Conservation (phyloP, 1,140 invertebrate genomes). For the Ditylenchus dipsaci region DNA sequence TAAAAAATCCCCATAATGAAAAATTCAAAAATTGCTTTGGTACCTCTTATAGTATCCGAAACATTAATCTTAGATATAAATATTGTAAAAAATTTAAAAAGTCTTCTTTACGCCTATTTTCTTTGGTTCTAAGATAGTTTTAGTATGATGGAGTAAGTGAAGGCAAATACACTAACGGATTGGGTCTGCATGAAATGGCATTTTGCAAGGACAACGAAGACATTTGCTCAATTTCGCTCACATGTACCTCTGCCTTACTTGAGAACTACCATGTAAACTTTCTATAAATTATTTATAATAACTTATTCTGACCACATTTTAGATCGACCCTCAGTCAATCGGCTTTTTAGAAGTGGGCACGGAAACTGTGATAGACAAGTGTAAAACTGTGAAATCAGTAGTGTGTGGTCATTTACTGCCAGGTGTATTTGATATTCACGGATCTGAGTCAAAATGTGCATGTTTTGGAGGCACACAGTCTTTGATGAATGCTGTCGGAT, state of each 20-base stretch:
- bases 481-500: slow-evolving; percentile 87
- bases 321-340: slow-evolving; percentile 67
- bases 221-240: slow-evolving; percentile 90
- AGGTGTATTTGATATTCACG: slow-evolving; percentile 78
- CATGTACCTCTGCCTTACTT: slow-evolving; percentile 70
- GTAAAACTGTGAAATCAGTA: slow-evolving; percentile 91
- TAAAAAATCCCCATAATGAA: too few relatives aligned
- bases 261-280: slow-evolving; percentile 62
- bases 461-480: slow-evolving; percentile 97
- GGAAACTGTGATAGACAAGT: slow-evolving; percentile 96
- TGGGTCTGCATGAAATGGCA: slow-evolving; percentile 90
- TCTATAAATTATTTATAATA: not conserved
- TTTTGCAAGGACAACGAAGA: slow-evolving; percentile 95
- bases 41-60: too few relatives aligned
- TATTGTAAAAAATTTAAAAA: not conserved
- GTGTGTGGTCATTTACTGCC: slow-evolving; percentile 82
- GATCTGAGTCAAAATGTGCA: slow-evolving; percentile 94
- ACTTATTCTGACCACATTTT: slow-evolving; percentile 5
- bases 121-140: too few relatives aligned
- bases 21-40: too few relatives aligned
- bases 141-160: slow-evolving; percentile 60
- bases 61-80: too few relatives aligned
- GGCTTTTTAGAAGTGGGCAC: slow-evolving; percentile 93
- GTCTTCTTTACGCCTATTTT: slow-evolving; percentile 62
- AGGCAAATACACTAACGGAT: slow-evolving; percentile 91